Evolutionary conservation across 2,113 vertebrate genomes (phyloP).

Genomic region (Panurus biarmicus): DNA sequence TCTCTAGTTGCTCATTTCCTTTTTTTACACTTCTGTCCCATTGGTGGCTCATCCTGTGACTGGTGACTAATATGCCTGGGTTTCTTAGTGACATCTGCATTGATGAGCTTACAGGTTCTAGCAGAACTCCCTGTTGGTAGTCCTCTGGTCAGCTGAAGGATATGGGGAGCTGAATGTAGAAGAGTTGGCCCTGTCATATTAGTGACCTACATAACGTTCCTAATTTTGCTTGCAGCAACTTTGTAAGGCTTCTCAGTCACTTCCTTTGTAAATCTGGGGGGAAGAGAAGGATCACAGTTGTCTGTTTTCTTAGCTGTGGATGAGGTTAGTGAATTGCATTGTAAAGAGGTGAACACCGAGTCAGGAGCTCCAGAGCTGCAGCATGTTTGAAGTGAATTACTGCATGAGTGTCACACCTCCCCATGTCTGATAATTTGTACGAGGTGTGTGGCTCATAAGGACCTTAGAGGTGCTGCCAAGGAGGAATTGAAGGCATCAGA

Average conservation of each 20-base stretch:
- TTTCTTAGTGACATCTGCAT: conserved; percentile 9
- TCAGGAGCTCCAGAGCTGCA: not conserved
- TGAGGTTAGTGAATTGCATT: not conserved
- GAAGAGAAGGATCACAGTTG: not conserved
- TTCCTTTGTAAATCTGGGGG: not conserved
- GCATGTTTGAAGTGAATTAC: not conserved
- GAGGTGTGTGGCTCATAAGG: accelerated
- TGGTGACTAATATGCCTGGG: not conserved
- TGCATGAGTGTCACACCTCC: not conserved
- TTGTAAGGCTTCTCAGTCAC: not conserved
- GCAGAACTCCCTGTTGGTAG: not conserved
- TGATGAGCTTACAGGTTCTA: not conserved
- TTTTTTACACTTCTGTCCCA: not conserved
- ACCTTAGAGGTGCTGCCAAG: not conserved
- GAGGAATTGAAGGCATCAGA: not conserved
- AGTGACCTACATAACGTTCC: not conserved
- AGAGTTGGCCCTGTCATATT: not conserved
- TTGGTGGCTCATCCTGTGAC: conserved; percentile 2
- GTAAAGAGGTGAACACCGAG: not conserved
- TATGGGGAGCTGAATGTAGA: not conserved
- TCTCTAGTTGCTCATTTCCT: not conserved
- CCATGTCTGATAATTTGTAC: not conserved
- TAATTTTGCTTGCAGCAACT: not conserved
- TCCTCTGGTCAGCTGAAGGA: not conserved
- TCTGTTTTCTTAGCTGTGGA: not conserved